A percentile compares a stretch with the other conserved stretches of the same genome.
Evolutionary conservation across 2,797 vertebrate genomes (phyloP).

Genomic region (Chelon auratus): DNA sequence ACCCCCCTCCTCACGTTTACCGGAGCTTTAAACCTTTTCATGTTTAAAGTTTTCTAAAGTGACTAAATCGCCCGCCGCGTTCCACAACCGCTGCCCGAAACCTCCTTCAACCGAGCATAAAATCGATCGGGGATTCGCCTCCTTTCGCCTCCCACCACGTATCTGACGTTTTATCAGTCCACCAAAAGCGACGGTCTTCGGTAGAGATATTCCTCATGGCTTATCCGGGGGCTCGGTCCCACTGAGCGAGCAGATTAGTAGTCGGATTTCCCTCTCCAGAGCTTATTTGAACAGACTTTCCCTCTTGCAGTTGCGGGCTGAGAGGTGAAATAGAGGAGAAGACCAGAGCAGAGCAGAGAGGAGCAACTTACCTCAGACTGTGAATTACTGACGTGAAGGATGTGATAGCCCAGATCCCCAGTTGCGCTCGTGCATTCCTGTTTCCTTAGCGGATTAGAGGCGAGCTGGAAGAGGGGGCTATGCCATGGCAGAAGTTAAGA

Average conservation of each 20-base stretch:
- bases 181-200: conserved; percentile 50
- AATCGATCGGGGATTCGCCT: conserved; percentile 51
- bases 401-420: conserved; percentile 82
- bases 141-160: conserved; percentile 42
- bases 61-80: conserved; percentile 28
- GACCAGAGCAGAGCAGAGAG: conserved; percentile 57
- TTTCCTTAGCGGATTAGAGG: conserved; percentile 78
- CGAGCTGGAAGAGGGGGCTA: conserved; percentile 67
- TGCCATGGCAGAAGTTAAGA: conserved; percentile 79
- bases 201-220: conserved; percentile 41
- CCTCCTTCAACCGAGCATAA: conserved; percentile 24
- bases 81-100: conserved; percentile 28
- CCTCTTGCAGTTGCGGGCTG: conserved; percentile 34
- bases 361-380: conserved; percentile 89
- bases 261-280: conserved; percentile 52
- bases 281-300: conserved; percentile 55
- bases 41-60: conserved; percentile 66
- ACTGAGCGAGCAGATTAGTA: conserved; percentile 53
- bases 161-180: conserved; percentile 54
- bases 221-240: conserved; percentile 56
- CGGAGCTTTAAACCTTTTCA: conserved; percentile 2
- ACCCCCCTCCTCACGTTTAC: not conserved
- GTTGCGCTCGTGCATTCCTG: conserved; percentile 83
- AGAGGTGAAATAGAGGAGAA: conserved; percentile 65
- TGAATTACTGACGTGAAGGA: conserved; percentile 83